Percentiles rank a stretch among this genome's conserved stretches.
Conservation (phyloP, 2,888 invertebrate species). For the Micropterix aruncella region DNA sequence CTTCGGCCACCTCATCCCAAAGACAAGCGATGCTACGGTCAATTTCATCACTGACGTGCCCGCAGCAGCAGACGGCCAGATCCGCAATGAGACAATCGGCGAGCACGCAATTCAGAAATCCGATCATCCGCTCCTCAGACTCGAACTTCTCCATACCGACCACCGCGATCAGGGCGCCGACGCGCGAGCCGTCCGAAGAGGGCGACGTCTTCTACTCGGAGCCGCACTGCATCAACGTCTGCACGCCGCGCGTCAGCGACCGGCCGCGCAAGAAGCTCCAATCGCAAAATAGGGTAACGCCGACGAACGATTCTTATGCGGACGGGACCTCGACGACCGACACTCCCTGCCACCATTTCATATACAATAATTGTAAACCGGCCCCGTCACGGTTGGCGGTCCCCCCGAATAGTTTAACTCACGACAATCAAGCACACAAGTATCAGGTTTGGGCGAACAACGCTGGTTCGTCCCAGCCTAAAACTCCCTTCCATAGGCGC, state of each 20-base stretch:
- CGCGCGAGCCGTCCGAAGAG: neutral
- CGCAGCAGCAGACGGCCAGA: slow-evolving; percentile 22
- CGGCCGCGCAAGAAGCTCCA: too few relatives aligned
- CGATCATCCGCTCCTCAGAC: neutral
- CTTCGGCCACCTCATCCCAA: slow-evolving; percentile 22
- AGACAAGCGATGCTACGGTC: slow-evolving; percentile 35
- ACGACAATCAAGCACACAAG: slow-evolving; percentile 2
- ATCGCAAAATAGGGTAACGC: neutral
- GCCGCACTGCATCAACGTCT: neutral
- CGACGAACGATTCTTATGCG: neutral
- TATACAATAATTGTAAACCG: neutral
- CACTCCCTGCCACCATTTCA: neutral
- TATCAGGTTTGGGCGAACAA: slow-evolving; percentile 5
- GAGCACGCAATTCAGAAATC: slow-evolving; percentile 1
- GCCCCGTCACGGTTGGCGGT: too few relatives aligned
- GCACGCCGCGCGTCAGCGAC: neutral
- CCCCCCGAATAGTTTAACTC: neutral
- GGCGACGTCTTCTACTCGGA: neutral
- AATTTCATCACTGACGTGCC: slow-evolving; percentile 41
- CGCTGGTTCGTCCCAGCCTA: neutral
- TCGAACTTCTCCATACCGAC: neutral
- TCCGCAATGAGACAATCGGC: slow-evolving; percentile 18
- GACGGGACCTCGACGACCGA: neutral
- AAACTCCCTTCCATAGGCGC: neutral
- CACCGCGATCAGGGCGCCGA: neutral